Conservation (phyloP, 2,113 vertebrate species). For the zebrafish (Danio rerio) region GRCz12tu NC_133184.1:7182501-7183000, state of each 20-base stretch:
- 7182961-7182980: too few relatives aligned
- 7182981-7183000: too few relatives aligned
- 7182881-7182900: too few relatives aligned
- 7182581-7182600: not conserved
- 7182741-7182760: not conserved
- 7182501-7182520: slow-evolving; percentile 98
- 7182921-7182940: too few relatives aligned
- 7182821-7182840: too few relatives aligned
- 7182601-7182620: not conserved
- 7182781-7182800: too few relatives aligned
- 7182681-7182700: not conserved
- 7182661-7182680: not conserved
- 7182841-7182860: too few relatives aligned
- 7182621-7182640: not conserved
- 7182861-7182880: too few relatives aligned
- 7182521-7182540: slow-evolving; percentile 74
- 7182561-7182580: not conserved
- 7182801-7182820: too few relatives aligned
- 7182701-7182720: not conserved
- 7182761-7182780: too few relatives aligned
- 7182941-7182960: too few relatives aligned
- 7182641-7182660: not conserved
- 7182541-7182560: slow-evolving; percentile 8
- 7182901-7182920: too few relatives aligned
- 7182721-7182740: not conserved